Percentiles rank a stretch among this genome's conserved stretches.
These are phyloP conservation scores for Malacosoma neustria DNA, from an alignment of 2,888 invertebrate species.

Conservation along the genomic window DNA sequence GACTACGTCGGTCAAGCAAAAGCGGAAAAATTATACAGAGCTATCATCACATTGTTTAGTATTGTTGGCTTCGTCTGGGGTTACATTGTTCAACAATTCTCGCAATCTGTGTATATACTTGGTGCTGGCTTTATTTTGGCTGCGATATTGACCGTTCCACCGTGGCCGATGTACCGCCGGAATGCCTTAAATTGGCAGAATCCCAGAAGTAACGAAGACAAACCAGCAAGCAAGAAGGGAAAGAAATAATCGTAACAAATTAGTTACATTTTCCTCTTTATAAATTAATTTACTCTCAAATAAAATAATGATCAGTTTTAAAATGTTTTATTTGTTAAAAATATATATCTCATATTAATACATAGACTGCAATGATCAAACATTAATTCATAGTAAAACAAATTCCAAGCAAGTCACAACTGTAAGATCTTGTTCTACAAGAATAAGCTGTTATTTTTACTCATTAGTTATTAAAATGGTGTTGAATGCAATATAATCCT, in stretches of 20 bases:
- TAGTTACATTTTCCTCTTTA: constrained; percentile 4
- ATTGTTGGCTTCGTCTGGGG: constrained; percentile 94
- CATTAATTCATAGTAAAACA: too few species aligned
- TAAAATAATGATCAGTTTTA: constrained; percentile 25
- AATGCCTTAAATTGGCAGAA: constrained; percentile 95
- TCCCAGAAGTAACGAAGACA: constrained; percentile 65
- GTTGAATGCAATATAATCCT: too few species aligned
- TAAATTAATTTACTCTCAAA: constrained; percentile 12
- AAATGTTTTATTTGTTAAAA: constrained; percentile 6
- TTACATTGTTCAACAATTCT: constrained; percentile 95
- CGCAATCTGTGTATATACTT: constrained; percentile 94
- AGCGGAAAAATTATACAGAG: constrained; percentile 91
- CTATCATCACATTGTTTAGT: constrained; percentile 93
- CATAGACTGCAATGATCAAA: too few species aligned
- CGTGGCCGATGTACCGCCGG: constrained; percentile 96
- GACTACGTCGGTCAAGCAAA: constrained; percentile 94
- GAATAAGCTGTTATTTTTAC: too few species aligned
- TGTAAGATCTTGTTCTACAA: too few species aligned
- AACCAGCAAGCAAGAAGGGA: constrained; percentile 67
- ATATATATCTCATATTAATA: too few species aligned
- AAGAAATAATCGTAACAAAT: constrained; percentile 45
- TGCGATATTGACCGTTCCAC: constrained; percentile 90
- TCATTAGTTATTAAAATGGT: too few species aligned
- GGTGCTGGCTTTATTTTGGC: constrained; percentile 93
- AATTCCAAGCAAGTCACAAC: too few species aligned